Evolutionary conservation across 2,888 invertebrate genomes (phyloP), one percentile per base, ranked within the genome.

Genomic region (Halocaridina rubra): DNA sequence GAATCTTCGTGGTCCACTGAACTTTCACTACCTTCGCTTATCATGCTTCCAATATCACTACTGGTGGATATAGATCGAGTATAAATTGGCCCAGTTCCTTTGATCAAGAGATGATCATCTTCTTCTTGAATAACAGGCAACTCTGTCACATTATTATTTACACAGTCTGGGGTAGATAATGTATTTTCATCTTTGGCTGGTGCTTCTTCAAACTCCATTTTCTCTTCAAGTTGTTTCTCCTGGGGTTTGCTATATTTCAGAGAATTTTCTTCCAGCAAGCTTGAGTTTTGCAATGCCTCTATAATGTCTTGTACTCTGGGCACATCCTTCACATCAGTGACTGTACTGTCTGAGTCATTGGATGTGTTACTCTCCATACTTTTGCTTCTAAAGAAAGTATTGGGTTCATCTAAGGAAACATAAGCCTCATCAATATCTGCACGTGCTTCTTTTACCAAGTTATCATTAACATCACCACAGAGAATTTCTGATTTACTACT

Each of bases 31-130:
- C 81, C 80, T 46, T 86, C 87, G 30, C 87, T 85, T 4, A 88
- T 33, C 69, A 85, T 81, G 67, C 88, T 86, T 10, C 88, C 88
- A 22, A 88, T 39, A 30, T 88, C 88, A 57, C 86, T 86, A 39
- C 76, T 85, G 32, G 82, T 80, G 24, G 88, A 87, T 13, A 82
- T 78, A 8, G 85, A 87, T 13, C 86, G 61, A 24, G 61, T 19
- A 57, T 80, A 86, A 0, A 76, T 22, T n/a, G 86, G 57, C 10
- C 30, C 22, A 5, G 71, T 22, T 22, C 59, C 32, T 32, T 59
- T 74, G 7, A 27, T 57, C 7, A n/a, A 5, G 33, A 57, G 59
- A 32, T 16, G 13, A 24, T 32, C 75, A 1, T 64, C 77, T 72
- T 81, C 85, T 71, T 86, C 86, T 27, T 79, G 67, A 64, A 88